Evolutionary conservation across 2,113 vertebrate genomes (phyloP), one percentile per base, ranked within the genome.

Genomic region (Hemichromis elongatus): DNA sequence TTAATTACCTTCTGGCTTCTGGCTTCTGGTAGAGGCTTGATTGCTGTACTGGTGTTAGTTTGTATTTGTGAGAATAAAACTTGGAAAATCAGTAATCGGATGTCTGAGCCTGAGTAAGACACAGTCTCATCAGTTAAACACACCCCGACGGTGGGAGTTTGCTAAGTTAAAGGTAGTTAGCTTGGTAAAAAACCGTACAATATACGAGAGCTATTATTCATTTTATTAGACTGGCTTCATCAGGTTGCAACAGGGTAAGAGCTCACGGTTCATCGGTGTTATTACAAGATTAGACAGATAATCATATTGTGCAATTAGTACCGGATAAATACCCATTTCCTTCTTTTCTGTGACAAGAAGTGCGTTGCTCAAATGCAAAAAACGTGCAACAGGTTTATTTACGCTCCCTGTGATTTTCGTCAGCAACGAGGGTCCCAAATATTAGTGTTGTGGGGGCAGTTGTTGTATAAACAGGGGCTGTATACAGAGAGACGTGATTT

Each of bases 221-320:
- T 45, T 57, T 56, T 21, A 30, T 84, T 45, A 21, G 21, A 90
- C 5, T 9, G 5, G 16, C 50, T 80, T 28, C 61, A 52, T 50
- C 50, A 28, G 55, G 77, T 83, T 21, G 35, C 42, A 53, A 16
- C 37, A 50, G 50, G 40, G 7, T 57, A 16, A n/a, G 8, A 61
- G 2, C 26, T 16, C 28, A 26, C 5, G 14, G 79, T 47, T 40
- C n/a, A 19, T 77, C 8, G 7, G 18, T 59, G 57, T 81, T 80
- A 26, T 83, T 85, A 92, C 85, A 14, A 79, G 42, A 90, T 88
- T 55, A 88, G 42, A 79, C 35, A 54, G 35, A 66, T 87, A 68
- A 86, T 81, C 79, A 7, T 81, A 78, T 82, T 84, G 54, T 26
- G 19, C 56, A 83, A 79, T 88, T 82, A 80, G 56, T 10, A 37